Evolutionary conservation across 2,888 invertebrate genomes (phyloP).

Genomic region (Petrolisthes cinctipes): DNA sequence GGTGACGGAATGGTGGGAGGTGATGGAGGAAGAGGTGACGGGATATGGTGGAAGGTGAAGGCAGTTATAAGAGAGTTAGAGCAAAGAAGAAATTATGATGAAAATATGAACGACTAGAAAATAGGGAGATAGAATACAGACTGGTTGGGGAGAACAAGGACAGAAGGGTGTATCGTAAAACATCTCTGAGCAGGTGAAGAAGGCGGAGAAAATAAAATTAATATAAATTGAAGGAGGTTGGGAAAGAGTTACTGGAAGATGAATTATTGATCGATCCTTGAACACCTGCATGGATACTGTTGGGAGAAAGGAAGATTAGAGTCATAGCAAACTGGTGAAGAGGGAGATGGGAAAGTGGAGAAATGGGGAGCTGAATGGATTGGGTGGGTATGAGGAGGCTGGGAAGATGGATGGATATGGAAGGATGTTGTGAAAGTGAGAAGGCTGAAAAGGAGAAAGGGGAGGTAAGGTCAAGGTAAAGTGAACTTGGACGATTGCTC

Average conservation of each 20-base stretch:
- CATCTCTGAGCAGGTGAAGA: neutral
- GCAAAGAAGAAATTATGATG: neutral
- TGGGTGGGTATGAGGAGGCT: neutral
- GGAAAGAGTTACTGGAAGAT: neutral
- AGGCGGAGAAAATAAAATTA: neutral
- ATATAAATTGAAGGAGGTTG: neutral
- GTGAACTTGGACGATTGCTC: neutral
- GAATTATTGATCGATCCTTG: neutral
- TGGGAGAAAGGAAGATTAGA: neutral
- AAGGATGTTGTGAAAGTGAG: neutral
- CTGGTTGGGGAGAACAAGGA: neutral
- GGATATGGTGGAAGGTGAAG: neutral
- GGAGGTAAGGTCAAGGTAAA: neutral
- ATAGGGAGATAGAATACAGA: neutral
- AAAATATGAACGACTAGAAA: neutral
- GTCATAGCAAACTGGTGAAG: neutral
- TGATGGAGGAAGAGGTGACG: neutral
- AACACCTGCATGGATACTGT: neutral
- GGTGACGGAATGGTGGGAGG: neutral
- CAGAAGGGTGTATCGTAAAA: neutral
- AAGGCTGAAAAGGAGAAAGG: neutral
- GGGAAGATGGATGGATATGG: neutral
- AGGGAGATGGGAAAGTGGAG: neutral
- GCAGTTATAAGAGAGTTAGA: neutral
- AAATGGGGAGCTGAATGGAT: neutral